phyloP scores from a whole-genome alignment of 2,888 invertebrate genomes.

The Acholoe squamosa region DNA sequence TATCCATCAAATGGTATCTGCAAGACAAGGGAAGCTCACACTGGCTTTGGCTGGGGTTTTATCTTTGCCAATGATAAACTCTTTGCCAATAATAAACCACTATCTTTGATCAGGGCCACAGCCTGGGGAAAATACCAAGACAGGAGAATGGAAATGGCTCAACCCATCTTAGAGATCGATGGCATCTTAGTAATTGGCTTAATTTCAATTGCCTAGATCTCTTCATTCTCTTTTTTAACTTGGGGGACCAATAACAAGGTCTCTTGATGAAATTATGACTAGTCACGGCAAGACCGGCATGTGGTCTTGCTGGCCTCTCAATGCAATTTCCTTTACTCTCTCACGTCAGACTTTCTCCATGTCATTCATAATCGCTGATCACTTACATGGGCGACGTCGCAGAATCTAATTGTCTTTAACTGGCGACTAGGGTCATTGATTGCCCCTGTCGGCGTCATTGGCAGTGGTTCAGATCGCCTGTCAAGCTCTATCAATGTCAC shows the following conservation, averaged over 20 bases:
- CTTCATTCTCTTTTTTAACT: not conserved
- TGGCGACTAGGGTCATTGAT: not conserved
- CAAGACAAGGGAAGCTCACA: no score
- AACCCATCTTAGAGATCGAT: not conserved
- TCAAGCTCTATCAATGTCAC: not conserved
- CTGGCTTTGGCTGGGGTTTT: no score
- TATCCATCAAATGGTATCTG: no score
- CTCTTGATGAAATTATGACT: not conserved
- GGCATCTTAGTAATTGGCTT: not conserved
- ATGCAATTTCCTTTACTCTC: constrained; percentile 11
- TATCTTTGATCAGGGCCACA: not conserved
- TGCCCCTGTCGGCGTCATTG: not conserved
- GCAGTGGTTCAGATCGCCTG: not conserved
- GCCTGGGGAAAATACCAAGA: constrained; percentile 1
- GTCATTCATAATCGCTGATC: constrained; percentile 38
- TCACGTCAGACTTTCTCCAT: not conserved
- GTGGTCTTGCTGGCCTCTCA: not conserved
- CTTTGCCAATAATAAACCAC: not conserved
- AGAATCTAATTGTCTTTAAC: constrained; percentile 25
- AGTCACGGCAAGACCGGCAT: not conserved
- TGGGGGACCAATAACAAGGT: not conserved
- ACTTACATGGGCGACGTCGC: not conserved
- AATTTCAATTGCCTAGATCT: not conserved
- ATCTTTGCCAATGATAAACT: not conserved
- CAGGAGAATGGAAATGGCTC: not conserved